A percentile compares a stretch with the other conserved stretches of the same genome.
phyloP scores from a whole-genome alignment of 2,113 vertebrate species.

The Siniperca chuatsi region DNA sequence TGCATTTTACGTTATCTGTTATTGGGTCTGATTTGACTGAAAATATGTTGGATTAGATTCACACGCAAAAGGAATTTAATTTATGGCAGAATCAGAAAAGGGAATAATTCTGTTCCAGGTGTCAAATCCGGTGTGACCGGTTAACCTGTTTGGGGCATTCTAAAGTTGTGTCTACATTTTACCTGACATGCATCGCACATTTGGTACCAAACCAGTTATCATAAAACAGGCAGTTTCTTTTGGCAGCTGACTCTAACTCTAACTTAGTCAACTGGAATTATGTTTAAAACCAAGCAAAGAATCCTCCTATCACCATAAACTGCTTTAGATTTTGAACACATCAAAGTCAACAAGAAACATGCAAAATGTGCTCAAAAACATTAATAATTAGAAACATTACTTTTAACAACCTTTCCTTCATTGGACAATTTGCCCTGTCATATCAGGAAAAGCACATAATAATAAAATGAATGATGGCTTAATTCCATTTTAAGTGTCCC shows the following conservation, averaged over 20 bases:
- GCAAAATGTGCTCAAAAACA: neutral
- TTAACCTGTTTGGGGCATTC: neutral
- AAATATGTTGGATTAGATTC: neutral
- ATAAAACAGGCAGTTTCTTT: neutral
- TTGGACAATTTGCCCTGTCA: no score
- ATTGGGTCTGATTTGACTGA: neutral
- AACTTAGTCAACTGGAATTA: neutral
- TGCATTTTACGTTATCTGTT: neutral
- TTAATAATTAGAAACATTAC: no score
- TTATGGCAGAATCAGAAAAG: constrained; percentile 10
- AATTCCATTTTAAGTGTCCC: no score
- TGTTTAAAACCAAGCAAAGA: neutral
- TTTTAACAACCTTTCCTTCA: neutral
- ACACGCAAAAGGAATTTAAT: neutral
- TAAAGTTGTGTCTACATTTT: neutral
- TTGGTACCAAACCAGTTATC: neutral
- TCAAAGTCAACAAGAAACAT: neutral
- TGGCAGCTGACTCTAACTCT: neutral
- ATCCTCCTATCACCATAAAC: neutral
- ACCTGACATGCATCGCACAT: neutral
- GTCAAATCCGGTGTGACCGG: neutral
- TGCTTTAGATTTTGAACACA: neutral
- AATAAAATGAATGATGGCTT: no score
- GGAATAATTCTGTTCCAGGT: neutral
- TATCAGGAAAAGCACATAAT: neutral